phyloP scores from a whole-genome alignment of 2,797 vertebrate species.

The Sternarchorhynchus goeldii region DNA sequence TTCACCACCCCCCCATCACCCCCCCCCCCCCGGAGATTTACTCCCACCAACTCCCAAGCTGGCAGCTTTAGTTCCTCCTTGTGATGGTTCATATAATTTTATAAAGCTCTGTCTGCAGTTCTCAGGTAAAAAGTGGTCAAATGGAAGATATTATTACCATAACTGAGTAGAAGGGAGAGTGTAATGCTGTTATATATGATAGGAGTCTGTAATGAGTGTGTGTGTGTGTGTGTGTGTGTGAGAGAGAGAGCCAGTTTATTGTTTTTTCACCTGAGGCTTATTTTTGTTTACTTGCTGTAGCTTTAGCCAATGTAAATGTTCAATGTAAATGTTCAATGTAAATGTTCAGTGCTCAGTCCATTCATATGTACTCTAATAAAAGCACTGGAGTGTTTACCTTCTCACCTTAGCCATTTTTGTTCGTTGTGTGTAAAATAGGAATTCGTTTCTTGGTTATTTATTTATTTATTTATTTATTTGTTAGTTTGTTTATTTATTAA shows the following conservation, averaged over 20 bases:
- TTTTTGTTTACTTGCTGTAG: neutral
- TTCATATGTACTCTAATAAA: neutral
- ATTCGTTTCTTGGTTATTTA: neutral
- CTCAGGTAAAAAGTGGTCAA: constrained; percentile 16
- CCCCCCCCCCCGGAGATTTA: constrained; percentile 31
- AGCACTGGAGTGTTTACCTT: neutral
- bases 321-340: neutral
- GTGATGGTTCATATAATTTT: constrained; percentile 46
- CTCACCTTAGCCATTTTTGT: neutral
- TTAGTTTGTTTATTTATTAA: neutral
- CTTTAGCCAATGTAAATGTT: neutral
- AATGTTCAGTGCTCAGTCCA: neutral
- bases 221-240: constrained; percentile 24
- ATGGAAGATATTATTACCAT: constrained; percentile 5
- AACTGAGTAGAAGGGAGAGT: constrained; percentile 4
- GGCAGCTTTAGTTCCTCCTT: constrained; percentile 37
- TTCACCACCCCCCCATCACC: neutral
- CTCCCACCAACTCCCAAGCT: neutral
- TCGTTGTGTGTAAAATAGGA: neutral
- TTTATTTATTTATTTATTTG: too few relatives aligned
- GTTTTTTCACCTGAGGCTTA: neutral
- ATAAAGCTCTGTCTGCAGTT: constrained; percentile 43
- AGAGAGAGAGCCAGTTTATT: neutral
- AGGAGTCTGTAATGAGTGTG: neutral
- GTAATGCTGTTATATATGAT: neutral